Percentiles rank a stretch among this genome's conserved stretches.
Evolutionary conservation across 2,113 vertebrate genomes (phyloP).

Genomic region (Microcebus jonahi): DNA sequence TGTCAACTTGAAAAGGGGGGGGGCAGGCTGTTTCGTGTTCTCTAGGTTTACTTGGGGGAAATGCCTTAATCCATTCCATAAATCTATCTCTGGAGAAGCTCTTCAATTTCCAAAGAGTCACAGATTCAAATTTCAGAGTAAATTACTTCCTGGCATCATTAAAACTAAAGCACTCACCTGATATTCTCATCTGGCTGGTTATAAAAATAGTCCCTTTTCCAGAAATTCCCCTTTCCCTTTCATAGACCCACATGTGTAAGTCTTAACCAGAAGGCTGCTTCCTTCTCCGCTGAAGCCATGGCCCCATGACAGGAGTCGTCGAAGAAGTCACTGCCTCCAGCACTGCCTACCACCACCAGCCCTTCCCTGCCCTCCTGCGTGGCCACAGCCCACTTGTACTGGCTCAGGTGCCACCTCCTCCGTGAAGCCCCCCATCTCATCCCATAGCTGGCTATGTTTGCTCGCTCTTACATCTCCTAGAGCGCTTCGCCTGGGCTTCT

Average conservation of each 20-base stretch:
- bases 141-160: conserved; percentile 31
- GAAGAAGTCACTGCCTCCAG: background rate
- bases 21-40: background rate
- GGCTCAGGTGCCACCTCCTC: background rate
- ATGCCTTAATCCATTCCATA: background rate
- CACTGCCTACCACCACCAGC: background rate
- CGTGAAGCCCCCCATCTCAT: background rate
- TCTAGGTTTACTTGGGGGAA: background rate
- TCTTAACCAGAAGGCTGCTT: background rate
- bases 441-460: background rate
- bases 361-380: too few relatives aligned
- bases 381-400: background rate
- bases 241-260: background rate
- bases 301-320: background rate
- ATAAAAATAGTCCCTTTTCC: conserved; percentile 1
- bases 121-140: conserved; percentile 29
- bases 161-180: conserved; percentile 38
- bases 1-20: background rate
- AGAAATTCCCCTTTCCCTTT: conserved; percentile 48
- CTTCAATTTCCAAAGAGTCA: conserved; percentile 20
- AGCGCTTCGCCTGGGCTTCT: background rate
- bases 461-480: background rate
- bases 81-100: conserved; percentile 10
- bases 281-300: background rate
- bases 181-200: background rate